Percentiles rank a stretch among this genome's conserved stretches.
Evolutionary conservation across 92 coral and sea anemone genomes (phyloP).

Genomic region (Heteractis magnifica): DNA sequence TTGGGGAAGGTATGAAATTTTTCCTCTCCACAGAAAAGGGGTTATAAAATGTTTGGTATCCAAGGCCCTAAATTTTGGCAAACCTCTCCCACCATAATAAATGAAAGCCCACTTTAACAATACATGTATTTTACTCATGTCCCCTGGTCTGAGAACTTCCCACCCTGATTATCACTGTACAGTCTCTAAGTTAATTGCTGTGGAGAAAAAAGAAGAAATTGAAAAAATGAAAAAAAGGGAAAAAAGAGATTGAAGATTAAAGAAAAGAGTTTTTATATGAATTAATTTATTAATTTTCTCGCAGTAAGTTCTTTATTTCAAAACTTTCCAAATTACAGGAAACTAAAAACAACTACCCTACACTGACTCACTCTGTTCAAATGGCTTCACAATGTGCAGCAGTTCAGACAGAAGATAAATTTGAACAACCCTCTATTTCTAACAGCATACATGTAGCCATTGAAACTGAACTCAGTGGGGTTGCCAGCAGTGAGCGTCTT

Average conservation of each 20-base stretch:
- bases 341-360: not conserved
- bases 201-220: not conserved
- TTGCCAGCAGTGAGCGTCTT: not conserved
- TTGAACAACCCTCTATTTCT: not conserved
- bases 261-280: too few relatives aligned
- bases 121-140: too few relatives aligned
- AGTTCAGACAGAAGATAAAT: not conserved
- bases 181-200: too few relatives aligned
- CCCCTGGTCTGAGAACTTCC: too few relatives aligned
- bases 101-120: too few relatives aligned
- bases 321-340: not conserved
- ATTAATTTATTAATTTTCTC: not conserved
- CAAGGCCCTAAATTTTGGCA: too few relatives aligned
- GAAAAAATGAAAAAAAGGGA: not conserved
- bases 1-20: too few relatives aligned
- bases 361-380: not conserved
- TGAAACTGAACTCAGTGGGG: conserved; percentile 1
- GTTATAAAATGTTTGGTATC: too few relatives aligned
- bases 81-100: too few relatives aligned
- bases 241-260: not conserved
- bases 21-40: too few relatives aligned
- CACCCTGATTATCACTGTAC: too few relatives aligned
- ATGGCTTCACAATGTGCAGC: not conserved
- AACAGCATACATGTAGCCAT: not conserved
- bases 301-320: not conserved